These are phyloP conservation scores for Leistus spinibarbis DNA, from an alignment of 2,888 invertebrate species.

Conservation along the genomic window DNA sequence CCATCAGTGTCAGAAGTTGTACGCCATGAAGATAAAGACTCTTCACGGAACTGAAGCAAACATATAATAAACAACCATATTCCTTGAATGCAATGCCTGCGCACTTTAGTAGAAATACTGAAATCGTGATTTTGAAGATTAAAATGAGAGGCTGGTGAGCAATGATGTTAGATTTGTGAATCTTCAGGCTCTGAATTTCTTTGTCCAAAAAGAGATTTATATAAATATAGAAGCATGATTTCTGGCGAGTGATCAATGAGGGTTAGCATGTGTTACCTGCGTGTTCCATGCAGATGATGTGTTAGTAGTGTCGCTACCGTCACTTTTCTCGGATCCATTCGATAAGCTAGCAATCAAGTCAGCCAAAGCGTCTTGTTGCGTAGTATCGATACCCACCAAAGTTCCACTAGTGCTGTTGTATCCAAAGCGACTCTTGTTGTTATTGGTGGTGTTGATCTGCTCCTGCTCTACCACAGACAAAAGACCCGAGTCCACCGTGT, in stretches of 20 bases:
- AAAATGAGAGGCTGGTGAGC: not conserved
- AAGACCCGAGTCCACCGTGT: conserved; percentile 52
- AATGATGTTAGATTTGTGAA: not conserved
- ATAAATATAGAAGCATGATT: conserved; percentile 5
- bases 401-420: conserved; percentile 41
- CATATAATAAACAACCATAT: not conserved
- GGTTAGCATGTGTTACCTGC: conserved; percentile 58
- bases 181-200: conserved; percentile 45
- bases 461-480: conserved; percentile 53
- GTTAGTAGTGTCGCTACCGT: conserved; percentile 54
- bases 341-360: conserved; percentile 58
- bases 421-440: conserved; percentile 29
- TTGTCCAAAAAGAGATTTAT: conserved; percentile 43
- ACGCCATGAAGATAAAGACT: conserved; percentile 72
- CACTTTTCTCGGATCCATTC: conserved; percentile 55
- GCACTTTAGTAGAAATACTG: conserved; percentile 31
- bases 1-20: conserved; percentile 63
- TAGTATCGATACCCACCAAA: conserved; percentile 56
- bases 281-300: conserved; percentile 55
- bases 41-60: conserved; percentile 62
- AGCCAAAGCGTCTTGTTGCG: conserved; percentile 53
- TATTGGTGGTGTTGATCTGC: conserved; percentile 43
- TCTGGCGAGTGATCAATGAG: conserved; percentile 14
- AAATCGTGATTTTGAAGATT: conserved; percentile 8
- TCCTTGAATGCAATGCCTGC: not conserved